Base-by-base conservation (phyloP, 2,797 vertebrate genomes). In the Pseudochirops corinnae region DNA sequence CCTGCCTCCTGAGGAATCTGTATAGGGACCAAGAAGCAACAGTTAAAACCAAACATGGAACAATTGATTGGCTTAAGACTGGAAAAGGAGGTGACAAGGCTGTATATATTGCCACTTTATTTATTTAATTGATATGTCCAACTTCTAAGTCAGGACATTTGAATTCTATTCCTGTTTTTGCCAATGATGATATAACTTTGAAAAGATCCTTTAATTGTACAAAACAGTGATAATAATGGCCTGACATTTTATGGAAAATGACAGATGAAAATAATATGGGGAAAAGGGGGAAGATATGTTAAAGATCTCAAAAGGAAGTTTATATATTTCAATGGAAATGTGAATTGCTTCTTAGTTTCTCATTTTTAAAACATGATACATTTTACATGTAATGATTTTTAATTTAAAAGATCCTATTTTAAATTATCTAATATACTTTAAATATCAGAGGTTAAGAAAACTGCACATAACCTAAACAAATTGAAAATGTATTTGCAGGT, bases 301-400 rank as follows among this genome's bases (percentile, higher is more conserved):
- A n/a, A 67, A n/a, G 13, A 67, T 67, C 4, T 67, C 13, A 67
- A 67, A 67, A n/a, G 62, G 24, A 67, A 97, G 56, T 12, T 62
- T 13, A 92, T 0, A 74, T 1, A 62, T 33, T 92, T 95, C 93
- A 60, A 92, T 60, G 92, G 60, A 92, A 96, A 95, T 5, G 5
- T 53, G 5, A 90, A 95, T 92, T 74, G 93, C 33, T 94, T 92
- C 55, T 1, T 91, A 28, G 95, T 74, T 94, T 93, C 90, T 95
- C 33, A 93, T 28, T 24, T 92, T 95, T 93, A 90, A 90, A 90
- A 52, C 46, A 53, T 90, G 10, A 26, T 28, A 26, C 16, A 26
- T 52, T 28, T 90, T 90, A 90, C 33, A 52, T 90, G 39, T 90
- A 90, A 52, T 90, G 1, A 28, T 90, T 50, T 52, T 52, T 53